phyloP scores from a whole-genome alignment of 2,888 invertebrate genomes.

The Gnatocerus cornutus region DNA sequence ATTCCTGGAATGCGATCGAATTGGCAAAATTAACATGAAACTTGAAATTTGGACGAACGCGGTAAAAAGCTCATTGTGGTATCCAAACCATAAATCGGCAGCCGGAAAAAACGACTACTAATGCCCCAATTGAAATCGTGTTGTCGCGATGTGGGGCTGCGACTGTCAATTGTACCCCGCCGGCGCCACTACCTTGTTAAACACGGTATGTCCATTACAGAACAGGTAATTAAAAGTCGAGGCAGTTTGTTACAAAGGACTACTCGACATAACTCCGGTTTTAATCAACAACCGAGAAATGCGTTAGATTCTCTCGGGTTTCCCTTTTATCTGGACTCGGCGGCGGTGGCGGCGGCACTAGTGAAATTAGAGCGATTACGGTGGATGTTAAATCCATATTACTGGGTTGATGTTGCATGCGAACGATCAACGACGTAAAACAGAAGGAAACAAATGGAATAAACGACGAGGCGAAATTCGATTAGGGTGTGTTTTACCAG shows the following conservation, averaged over 20 bases:
- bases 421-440: constrained; percentile 41
- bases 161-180: constrained; percentile 68
- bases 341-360: constrained; percentile 24
- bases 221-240: constrained; percentile 72
- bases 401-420: constrained; percentile 38
- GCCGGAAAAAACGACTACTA: constrained; percentile 13
- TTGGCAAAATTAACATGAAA: background rate
- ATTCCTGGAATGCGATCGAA: constrained; percentile 26
- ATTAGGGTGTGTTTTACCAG: constrained; percentile 69
- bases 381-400: constrained; percentile 44
- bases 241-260: constrained; percentile 68
- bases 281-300: constrained; percentile 64
- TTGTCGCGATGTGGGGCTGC: constrained; percentile 66
- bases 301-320: constrained; percentile 31
- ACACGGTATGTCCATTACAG: constrained; percentile 72
- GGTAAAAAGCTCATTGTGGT: constrained; percentile 1
- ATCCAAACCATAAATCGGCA: constrained; percentile 9
- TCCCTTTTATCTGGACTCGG: constrained; percentile 9
- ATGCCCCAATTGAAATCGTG: constrained; percentile 54
- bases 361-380: constrained; percentile 31
- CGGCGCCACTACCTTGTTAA: constrained; percentile 70
- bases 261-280: constrained; percentile 69
- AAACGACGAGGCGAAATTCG: constrained; percentile 60
- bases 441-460: constrained; percentile 47
- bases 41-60: background rate